A percentile compares a stretch with the other conserved stretches of the same genome.
These are phyloP conservation scores for Carassius gibelio DNA, from an alignment of 2,113 vertebrate genomes.

Conservation along the genomic window DNA sequence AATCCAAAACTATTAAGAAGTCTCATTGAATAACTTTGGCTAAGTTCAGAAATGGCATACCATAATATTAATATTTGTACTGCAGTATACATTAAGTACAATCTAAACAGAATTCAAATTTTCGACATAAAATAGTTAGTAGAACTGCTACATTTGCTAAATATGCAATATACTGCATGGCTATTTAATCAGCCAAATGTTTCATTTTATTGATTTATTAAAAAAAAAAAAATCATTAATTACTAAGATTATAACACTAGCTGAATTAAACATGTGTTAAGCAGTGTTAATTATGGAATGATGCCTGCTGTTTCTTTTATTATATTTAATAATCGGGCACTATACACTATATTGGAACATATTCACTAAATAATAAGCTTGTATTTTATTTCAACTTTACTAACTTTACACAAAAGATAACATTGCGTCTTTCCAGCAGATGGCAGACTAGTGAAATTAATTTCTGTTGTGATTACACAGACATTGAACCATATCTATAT, in stretches of 20 bases:
- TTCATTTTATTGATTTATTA: background rate
- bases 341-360: background rate
- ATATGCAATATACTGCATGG: background rate
- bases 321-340: background rate
- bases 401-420: background rate
- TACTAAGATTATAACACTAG: no score
- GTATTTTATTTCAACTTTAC: background rate
- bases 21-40: background rate
- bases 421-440: conserved; percentile 64
- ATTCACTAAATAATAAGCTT: background rate
- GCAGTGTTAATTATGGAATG: background rate
- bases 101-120: background rate
- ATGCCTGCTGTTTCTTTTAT: background rate
- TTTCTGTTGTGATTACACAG: background rate
- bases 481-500: background rate
- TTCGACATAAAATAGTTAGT: background rate
- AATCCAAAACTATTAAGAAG: background rate
- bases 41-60: background rate
- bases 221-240: background rate
- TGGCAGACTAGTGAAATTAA: conserved; percentile 52
- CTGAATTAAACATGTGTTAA: background rate
- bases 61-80: background rate
- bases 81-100: background rate
- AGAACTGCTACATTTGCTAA: background rate
- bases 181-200: background rate